Evolutionary conservation across 2,888 invertebrate species (phyloP).

Genomic region (Melanotus villosus): DNA sequence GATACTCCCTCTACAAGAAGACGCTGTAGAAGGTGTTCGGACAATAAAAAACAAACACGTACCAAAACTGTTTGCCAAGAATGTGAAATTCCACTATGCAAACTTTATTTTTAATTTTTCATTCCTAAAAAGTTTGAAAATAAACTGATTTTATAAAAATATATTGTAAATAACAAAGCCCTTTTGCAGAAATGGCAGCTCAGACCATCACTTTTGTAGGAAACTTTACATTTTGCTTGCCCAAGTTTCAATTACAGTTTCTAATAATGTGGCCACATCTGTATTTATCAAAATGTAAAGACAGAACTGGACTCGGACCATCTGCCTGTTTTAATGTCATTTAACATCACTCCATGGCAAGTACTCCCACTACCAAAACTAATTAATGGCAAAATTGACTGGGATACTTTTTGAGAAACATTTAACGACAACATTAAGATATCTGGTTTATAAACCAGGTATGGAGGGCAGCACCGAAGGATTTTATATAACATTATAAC

Average conservation of each 20-base stretch:
- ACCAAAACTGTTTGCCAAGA: conserved; percentile 41
- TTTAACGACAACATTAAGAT: too few species aligned
- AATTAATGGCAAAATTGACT: neutral
- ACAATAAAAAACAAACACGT: conserved; percentile 22
- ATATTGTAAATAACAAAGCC: neutral
- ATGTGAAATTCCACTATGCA: conserved; percentile 38
- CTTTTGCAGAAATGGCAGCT: too few species aligned
- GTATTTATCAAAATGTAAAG: neutral
- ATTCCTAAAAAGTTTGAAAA: too few species aligned
- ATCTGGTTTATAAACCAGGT: too few species aligned
- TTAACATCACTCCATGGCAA: neutral
- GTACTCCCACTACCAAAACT: neutral
- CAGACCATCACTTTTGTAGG: too few species aligned
- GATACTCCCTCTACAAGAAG: too few species aligned
- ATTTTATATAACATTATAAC: too few species aligned
- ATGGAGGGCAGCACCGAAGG: too few species aligned
- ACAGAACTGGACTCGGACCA: conserved; percentile 2
- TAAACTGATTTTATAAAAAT: neutral
- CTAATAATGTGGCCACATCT: too few species aligned
- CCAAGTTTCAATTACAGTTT: too few species aligned
- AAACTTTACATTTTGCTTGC: too few species aligned
- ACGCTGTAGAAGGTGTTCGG: too few species aligned
- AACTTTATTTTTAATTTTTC: conserved; percentile 4
- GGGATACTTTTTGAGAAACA: neutral
- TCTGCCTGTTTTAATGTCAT: neutral